These are phyloP conservation scores for Gymnoscelis rufifasciata DNA, from an alignment of 2,888 invertebrate genomes.

Conservation along the genomic window DNA sequence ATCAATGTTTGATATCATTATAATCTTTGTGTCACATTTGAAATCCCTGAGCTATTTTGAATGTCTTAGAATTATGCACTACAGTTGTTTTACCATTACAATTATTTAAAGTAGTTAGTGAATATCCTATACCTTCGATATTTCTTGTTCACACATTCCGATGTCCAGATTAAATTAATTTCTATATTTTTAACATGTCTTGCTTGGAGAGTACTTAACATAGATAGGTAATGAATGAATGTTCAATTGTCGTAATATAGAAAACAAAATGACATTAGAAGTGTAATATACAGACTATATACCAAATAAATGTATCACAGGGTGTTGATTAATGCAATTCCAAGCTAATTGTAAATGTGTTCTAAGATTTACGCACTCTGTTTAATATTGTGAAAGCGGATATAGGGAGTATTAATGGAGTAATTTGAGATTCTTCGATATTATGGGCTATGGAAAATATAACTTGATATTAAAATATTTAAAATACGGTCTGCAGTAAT, in stretches of 20 bases:
- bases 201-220: conserved; percentile 41
- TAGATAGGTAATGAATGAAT: conserved; percentile 16
- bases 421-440: too few relatives aligned
- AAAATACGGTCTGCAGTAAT: too few relatives aligned
- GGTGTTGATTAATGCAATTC: conserved; percentile 3
- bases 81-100: too few relatives aligned
- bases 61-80: too few relatives aligned
- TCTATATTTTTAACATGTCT: conserved; percentile 27
- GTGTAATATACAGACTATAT: conserved; percentile 1
- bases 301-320: conserved; percentile 4
- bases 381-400: not conserved
- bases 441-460: too few relatives aligned
- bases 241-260: conserved; percentile 11
- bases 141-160: conserved; percentile 45
- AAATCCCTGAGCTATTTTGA: too few relatives aligned
- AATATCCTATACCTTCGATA: conserved; percentile 10
- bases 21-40: too few relatives aligned
- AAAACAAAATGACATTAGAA: conserved; percentile 15
- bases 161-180: conserved; percentile 31
- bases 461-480: too few relatives aligned
- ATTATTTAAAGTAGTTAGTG: too few relatives aligned
- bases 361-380: conserved; percentile 3
- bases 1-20: too few relatives aligned
- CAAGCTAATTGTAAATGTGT: not conserved
- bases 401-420: too few relatives aligned